phyloP scores from a whole-genome alignment of 2,888 invertebrate genomes.

The Morinoia aosen region DNA sequence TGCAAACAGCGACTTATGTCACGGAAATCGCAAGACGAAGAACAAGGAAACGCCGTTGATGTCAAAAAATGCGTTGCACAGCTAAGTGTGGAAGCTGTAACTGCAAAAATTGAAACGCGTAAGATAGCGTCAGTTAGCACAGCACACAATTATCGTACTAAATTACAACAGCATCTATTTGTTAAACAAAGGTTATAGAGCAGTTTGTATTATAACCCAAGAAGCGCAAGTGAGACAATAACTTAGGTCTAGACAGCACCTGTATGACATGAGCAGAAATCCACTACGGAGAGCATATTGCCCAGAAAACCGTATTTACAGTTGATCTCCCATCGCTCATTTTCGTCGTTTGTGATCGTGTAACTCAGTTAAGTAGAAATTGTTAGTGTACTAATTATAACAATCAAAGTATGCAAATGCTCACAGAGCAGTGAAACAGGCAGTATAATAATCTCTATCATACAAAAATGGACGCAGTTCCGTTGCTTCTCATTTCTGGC shows the following conservation, averaged over 20 bases:
- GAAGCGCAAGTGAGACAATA: not conserved
- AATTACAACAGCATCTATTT: not conserved
- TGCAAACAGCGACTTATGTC: not conserved
- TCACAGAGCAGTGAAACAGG: not conserved
- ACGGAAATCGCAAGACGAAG: not conserved
- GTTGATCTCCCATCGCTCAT: not conserved
- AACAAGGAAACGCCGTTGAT: not conserved
- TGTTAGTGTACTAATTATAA: too few species aligned
- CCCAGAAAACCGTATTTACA: not conserved
- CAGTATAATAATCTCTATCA: not conserved
- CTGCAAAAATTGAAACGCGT: not conserved
- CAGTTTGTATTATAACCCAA: not conserved
- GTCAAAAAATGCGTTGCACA: not conserved
- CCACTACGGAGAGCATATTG: not conserved
- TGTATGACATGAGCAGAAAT: not conserved
- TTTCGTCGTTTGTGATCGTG: not conserved
- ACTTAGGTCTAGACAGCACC: not conserved
- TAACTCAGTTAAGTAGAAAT: not conserved
- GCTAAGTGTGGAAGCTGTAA: not conserved
- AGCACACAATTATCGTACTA: not conserved
- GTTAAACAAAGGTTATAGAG: not conserved
- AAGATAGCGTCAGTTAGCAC: not conserved
- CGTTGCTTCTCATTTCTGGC: not conserved
- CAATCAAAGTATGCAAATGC: not conserved
- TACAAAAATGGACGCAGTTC: too few species aligned